Conservation (phyloP, 2,888 invertebrate species). For the Hoplodrina blanda region DNA sequence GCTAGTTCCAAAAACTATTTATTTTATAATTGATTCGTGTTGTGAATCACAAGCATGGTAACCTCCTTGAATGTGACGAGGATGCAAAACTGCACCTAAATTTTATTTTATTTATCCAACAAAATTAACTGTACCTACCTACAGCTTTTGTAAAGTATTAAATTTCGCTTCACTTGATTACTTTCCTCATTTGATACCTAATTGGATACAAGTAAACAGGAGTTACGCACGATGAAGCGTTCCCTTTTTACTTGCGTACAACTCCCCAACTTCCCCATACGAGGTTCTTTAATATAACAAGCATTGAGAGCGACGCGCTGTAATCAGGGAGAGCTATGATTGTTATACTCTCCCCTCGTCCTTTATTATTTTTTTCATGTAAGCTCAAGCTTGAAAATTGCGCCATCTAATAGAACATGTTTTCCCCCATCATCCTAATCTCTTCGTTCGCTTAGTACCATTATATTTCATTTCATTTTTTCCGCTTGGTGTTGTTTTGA, state of each 20-base stretch:
- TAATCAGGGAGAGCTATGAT: constrained; percentile 51
- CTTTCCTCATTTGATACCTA: constrained; percentile 1
- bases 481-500: constrained; percentile 24
- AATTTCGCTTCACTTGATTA: background rate
- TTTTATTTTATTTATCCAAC: too few relatives aligned
- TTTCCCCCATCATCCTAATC: constrained; percentile 47
- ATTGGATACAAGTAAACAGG: constrained; percentile 18
- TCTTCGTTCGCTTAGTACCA: constrained; percentile 39
- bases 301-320: constrained; percentile 50
- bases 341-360: constrained; percentile 43
- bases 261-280: constrained; percentile 22
- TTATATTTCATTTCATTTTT: constrained; percentile 51
- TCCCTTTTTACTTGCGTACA: constrained; percentile 21
- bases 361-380: constrained; percentile 50
- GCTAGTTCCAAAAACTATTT: too few relatives aligned
- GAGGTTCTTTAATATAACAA: constrained; percentile 53
- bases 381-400: constrained; percentile 41
- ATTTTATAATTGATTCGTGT: too few relatives aligned
- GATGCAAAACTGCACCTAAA: too few relatives aligned
- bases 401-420: constrained; percentile 41
- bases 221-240: constrained; percentile 3
- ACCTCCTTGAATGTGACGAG: too few relatives aligned
- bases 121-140: too few relatives aligned
- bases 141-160: too few relatives aligned
- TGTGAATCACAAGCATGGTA: too few relatives aligned